Evolutionary conservation across 2,797 vertebrate species (phyloP).

Genomic region (Valencia hispanica): DNA sequence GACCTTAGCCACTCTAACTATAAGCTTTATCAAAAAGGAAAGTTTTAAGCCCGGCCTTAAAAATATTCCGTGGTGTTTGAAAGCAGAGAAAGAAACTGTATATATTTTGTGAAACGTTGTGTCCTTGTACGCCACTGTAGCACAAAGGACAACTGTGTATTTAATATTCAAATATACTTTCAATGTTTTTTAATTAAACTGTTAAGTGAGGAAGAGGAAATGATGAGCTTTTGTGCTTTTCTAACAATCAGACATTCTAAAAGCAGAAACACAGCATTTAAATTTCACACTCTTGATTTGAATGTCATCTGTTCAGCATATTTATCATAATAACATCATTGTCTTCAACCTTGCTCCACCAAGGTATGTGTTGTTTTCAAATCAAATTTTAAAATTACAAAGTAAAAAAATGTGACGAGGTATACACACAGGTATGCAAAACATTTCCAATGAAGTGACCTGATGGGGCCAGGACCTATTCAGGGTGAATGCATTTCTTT

Average conservation of each 20-base stretch:
- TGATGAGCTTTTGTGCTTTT: not conserved
- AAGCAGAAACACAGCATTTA: not conserved
- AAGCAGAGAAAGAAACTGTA: too few relatives aligned
- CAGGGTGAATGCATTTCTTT: not conserved
- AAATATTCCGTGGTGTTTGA: too few relatives aligned
- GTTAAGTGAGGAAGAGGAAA: not conserved
- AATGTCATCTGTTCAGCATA: not conserved
- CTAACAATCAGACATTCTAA: not conserved
- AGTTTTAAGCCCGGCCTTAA: too few relatives aligned
- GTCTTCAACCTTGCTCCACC: not conserved
- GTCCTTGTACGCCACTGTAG: too few relatives aligned
- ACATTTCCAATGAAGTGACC: not conserved
- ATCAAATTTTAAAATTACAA: not conserved
- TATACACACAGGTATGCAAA: not conserved
- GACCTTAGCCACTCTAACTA: too few relatives aligned
- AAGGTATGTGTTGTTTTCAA: not conserved
- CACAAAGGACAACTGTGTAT: too few relatives aligned
- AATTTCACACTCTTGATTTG: not conserved
- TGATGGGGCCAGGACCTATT: not conserved
- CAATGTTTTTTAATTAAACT: too few relatives aligned
- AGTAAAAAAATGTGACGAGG: not conserved
- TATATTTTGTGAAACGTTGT: too few relatives aligned
- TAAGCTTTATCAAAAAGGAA: too few relatives aligned
- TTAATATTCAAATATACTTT: too few relatives aligned
- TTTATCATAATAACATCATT: not conserved